A percentile compares a stretch with the other conserved stretches of the same genome.
Conservation (phyloP, 2,888 invertebrate genomes). For the Reticulitermes lucifugus region DNA sequence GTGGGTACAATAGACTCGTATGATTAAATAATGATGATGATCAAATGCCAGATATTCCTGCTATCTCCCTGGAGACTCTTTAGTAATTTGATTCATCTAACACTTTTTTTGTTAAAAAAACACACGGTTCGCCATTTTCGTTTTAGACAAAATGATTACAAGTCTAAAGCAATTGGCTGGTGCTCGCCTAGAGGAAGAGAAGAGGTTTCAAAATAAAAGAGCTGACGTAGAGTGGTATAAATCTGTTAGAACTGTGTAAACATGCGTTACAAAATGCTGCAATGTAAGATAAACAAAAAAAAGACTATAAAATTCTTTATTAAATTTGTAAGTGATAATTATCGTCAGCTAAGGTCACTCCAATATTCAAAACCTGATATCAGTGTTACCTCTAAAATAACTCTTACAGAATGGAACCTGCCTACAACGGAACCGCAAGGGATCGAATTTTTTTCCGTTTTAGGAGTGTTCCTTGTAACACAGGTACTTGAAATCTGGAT, state of each 20-base stretch:
- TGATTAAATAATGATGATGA: constrained; percentile 27
- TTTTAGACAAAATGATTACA: neutral
- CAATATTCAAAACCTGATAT: no score
- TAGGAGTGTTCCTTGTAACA: no score
- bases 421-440: no score
- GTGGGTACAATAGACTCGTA: neutral
- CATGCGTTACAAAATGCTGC: neutral
- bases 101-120: neutral
- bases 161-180: neutral
- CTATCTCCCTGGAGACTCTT: neutral
- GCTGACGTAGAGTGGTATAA: neutral
- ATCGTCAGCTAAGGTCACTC: no score
- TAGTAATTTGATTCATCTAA: constrained; percentile 14
- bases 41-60: constrained; percentile 15
- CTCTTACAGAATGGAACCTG: no score
- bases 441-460: no score
- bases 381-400: no score
- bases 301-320: no score
- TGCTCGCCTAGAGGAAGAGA: neutral
- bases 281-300: neutral
- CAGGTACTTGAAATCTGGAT: no score
- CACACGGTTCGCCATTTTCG: no score
- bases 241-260: neutral
- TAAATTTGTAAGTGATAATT: no score
- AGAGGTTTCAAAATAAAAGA: neutral